Base-by-base conservation (phyloP, 2,797 vertebrate genomes). In the Corythornis leucogaster region DNA sequence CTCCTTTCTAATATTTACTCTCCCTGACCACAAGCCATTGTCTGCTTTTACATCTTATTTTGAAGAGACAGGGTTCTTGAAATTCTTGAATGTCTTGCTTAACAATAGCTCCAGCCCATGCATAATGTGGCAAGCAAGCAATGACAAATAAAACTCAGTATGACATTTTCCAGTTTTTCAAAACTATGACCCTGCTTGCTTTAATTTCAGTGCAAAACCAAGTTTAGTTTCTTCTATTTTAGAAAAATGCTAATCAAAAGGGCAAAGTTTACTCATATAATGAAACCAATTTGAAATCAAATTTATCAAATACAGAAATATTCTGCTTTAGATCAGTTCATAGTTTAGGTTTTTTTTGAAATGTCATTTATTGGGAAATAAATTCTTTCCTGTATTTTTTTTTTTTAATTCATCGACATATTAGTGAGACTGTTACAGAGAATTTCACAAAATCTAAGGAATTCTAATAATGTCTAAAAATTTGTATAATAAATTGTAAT, bases 41-140 rank as follows among this genome's bases (percentile, higher is more conserved):
- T 93, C 83, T 91, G 64, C 53, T 80, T 73, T 95, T 90, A 91
- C 80, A 80, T 95, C 91, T 92, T 85, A 85, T 55, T 95, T 96
- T 88, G 73, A 96, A 89, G 64, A 87, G 89, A 69, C 35, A 58
- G 70, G 25, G 77, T 26, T 92, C 86, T 88, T 94, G 46, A 94
- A 90, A 89, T 89, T 84, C 84, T 92, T 91, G 54, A 87, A 84
- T 71, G 62, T 58, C 38, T 79, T 40, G 90, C 19, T 87, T 81
- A 92, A 96, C 61, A 92, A 54, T 83, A 77, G 22, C 33, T 78
- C 17, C 87, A 73, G 45, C 22, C 38, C 78, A 45, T 40, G 61
- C 25, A 38, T 58, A 92, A 85, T 28, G 28, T 42, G 67, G 38
- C 54, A 74, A 74, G 42, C 7, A 59, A 62, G 38, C 33, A 75